phyloP scores from a whole-genome alignment of 2,113 vertebrate species.

The Amphiprion percula region DNA sequence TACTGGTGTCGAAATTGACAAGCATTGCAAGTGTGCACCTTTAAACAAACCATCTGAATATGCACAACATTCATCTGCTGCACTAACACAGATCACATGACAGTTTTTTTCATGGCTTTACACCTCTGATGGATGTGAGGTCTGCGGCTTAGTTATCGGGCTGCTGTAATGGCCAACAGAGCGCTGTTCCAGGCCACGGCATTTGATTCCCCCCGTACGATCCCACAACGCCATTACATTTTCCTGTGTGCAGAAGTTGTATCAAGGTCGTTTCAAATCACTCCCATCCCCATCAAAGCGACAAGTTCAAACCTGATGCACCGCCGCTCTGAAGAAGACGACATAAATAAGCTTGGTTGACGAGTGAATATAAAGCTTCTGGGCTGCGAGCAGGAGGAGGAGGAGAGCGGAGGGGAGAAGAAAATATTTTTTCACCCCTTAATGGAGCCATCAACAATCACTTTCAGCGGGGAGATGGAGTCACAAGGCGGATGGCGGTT shows the following conservation, averaged over 20 bases:
- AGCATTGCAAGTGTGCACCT: background rate
- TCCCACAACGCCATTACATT: conserved; percentile 29
- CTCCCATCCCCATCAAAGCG: conserved; percentile 49
- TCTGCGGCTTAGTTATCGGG: conserved; percentile 36
- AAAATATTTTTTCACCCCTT: conserved; percentile 67
- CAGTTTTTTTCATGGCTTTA: conserved; percentile 42
- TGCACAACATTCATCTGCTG: conserved; percentile 7
- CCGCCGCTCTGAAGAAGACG: conserved; percentile 23
- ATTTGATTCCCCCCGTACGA: conserved; percentile 42
- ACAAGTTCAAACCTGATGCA: conserved; percentile 72
- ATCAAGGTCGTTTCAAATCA: conserved; percentile 74
- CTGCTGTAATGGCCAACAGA: conserved; percentile 50
- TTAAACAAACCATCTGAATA: conserved; percentile 34
- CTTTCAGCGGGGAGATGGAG: conserved; percentile 65
- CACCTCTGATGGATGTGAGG: conserved; percentile 51
- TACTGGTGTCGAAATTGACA: background rate
- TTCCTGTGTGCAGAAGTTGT: conserved; percentile 52
- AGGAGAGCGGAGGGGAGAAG: conserved; percentile 32
- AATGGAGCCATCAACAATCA: conserved; percentile 81
- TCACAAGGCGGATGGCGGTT: conserved; percentile 61
- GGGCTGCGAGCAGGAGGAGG: background rate
- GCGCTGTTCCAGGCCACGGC: conserved; percentile 51
- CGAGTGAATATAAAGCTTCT: conserved; percentile 59
- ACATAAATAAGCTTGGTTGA: conserved; percentile 74
- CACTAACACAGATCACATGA: conserved; percentile 29